Conservation (phyloP, 2,888 invertebrate species). For the Baronia brevicornis region DNA sequence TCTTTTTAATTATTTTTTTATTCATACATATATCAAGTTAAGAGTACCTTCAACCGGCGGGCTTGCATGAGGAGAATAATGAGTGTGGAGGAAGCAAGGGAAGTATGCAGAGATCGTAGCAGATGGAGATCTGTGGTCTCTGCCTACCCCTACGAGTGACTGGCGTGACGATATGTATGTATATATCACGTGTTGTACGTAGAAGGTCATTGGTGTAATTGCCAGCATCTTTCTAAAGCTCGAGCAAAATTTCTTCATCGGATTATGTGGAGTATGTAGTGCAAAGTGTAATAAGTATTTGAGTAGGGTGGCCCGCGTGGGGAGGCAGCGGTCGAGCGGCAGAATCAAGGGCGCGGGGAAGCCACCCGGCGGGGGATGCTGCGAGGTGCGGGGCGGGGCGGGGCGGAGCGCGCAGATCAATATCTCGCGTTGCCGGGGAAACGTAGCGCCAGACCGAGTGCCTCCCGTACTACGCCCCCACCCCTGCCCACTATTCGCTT, state of each 20-base stretch:
- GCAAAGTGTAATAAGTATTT: conserved; percentile 71
- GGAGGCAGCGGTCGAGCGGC: conserved; percentile 43
- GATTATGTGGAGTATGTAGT: conserved; percentile 67
- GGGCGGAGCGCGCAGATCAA: conserved; percentile 58
- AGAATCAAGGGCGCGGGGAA: conserved; percentile 47
- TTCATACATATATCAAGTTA: no score
- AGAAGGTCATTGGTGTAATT: not conserved
- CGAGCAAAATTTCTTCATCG: conserved; percentile 64
- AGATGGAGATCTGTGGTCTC: no score
- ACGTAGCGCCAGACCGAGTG: conserved; percentile 78
- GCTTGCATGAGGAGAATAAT: no score
- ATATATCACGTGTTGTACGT: no score
- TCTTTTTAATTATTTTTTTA: no score
- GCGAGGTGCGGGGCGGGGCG: conserved; percentile 29
- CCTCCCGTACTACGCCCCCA: conserved; percentile 71
- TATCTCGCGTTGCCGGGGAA: conserved; percentile 75
- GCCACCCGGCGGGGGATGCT: conserved; percentile 25
- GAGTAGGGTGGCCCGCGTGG: conserved; percentile 40
- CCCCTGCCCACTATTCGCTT: conserved; percentile 62
- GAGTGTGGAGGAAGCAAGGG: no score
- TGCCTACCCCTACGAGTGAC: no score
- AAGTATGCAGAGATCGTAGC: no score
- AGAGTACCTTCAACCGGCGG: no score
- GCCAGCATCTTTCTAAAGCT: conserved; percentile 39
- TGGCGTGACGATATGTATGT: no score